A percentile compares a stretch with the other conserved stretches of the same genome.
These are phyloP conservation scores for Eurosta solidaginis DNA, from an alignment of 1,140 invertebrate genomes.

Conservation along the genomic window DNA sequence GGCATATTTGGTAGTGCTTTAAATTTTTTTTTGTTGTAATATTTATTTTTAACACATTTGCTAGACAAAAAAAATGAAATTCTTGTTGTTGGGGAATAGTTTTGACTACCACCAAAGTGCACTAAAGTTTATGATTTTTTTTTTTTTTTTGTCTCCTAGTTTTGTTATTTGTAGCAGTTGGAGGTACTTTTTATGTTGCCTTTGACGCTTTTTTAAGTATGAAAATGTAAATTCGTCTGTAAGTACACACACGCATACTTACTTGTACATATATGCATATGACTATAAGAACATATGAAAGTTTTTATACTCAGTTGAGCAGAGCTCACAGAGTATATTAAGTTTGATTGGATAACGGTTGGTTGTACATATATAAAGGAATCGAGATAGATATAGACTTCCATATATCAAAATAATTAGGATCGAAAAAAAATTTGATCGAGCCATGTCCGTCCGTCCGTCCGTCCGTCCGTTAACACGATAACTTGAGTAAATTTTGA, in stretches of 20 bases:
- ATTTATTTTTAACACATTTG: background rate
- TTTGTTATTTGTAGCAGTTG: background rate
- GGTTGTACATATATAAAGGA: no score
- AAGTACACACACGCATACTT: background rate
- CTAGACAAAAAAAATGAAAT: background rate
- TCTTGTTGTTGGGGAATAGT: background rate
- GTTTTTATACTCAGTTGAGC: no score
- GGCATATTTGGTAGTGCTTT: background rate
- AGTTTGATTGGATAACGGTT: no score
- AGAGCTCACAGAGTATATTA: no score
- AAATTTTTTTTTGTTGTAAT: background rate
- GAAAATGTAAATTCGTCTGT: background rate
- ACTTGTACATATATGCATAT: background rate
- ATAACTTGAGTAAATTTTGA: no score
- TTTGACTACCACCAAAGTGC: background rate
- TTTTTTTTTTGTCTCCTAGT: background rate
- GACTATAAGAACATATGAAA: background rate
- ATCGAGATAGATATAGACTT: no score
- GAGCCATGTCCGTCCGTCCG: no score
- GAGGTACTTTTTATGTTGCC: background rate
- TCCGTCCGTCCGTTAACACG: no score
- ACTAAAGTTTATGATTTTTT: background rate
- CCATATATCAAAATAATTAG: no score
- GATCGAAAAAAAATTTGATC: no score
- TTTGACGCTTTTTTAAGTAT: background rate